Conservation (phyloP, 2,797 vertebrate species). For the Alcedo quadribrachys region DNA sequence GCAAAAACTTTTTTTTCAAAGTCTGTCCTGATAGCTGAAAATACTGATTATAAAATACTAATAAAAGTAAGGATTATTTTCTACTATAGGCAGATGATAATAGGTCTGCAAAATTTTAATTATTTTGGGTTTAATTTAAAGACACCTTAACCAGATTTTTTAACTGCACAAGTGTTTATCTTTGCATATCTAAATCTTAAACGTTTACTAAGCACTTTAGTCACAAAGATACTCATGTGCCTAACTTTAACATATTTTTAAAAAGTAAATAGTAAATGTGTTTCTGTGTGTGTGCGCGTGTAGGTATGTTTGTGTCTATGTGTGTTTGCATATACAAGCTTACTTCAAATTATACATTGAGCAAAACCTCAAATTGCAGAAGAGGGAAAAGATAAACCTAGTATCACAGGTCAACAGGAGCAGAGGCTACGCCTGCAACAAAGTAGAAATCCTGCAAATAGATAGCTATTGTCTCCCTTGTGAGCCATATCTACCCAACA, state of each 20-base stretch:
- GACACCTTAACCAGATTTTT: not conserved
- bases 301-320: not conserved
- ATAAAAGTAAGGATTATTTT: not conserved
- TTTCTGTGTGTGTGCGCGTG: accelerated
- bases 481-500: constrained; percentile 61
- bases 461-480: constrained; percentile 54
- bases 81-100: not conserved
- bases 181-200: not conserved
- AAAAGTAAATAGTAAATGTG: not conserved
- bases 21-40: not conserved
- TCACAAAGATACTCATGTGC: not conserved
- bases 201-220: not conserved
- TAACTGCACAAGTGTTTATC: not conserved
- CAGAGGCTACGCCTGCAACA: not conserved
- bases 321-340: not conserved
- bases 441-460: constrained; percentile 43
- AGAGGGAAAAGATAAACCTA: not conserved
- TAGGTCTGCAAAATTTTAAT: not conserved
- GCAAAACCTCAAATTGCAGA: not conserved
- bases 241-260: not conserved
- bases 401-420: not conserved
- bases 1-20: not conserved
- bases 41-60: not conserved
- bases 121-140: not conserved
- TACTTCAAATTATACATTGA: not conserved